Evolutionary conservation across 1,140 invertebrate genomes (phyloP).

Genomic region (Harpegnathos saltator): DNA sequence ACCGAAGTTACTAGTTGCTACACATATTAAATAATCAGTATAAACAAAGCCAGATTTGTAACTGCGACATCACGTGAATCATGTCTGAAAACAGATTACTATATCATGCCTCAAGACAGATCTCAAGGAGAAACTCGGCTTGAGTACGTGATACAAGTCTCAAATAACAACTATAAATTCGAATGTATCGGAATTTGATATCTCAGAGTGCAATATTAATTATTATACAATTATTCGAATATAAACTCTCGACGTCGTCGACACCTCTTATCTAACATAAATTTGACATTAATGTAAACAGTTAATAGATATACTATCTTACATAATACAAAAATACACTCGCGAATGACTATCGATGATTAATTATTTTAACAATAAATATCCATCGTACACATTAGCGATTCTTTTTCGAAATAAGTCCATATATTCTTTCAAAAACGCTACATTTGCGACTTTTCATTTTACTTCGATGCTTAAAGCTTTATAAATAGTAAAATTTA

Average conservation of each 20-base stretch:
- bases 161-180: no score
- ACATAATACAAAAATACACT: not conserved
- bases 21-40: constrained; percentile 20
- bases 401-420: constrained; percentile 22
- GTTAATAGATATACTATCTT: constrained; percentile 15
- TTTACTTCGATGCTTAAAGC: constrained; percentile 10
- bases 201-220: constrained; percentile 42
- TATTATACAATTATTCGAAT: constrained; percentile 35
- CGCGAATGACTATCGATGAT: not conserved
- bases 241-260: not conserved
- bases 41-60: not conserved
- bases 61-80: not conserved
- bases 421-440: constrained; percentile 26
- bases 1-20: constrained; percentile 43
- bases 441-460: not conserved
- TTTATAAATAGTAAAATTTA: constrained; percentile 43
- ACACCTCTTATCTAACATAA: constrained; percentile 31
- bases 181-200: constrained; percentile 50
- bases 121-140: no score
- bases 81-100: no score
- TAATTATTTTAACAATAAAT: constrained; percentile 34
- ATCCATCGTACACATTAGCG: constrained; percentile 17
- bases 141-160: no score
- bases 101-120: not conserved
- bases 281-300: constrained; percentile 15